Conservation (phyloP, 2,888 invertebrate genomes). For the Dysmachus trigonus region DNA sequence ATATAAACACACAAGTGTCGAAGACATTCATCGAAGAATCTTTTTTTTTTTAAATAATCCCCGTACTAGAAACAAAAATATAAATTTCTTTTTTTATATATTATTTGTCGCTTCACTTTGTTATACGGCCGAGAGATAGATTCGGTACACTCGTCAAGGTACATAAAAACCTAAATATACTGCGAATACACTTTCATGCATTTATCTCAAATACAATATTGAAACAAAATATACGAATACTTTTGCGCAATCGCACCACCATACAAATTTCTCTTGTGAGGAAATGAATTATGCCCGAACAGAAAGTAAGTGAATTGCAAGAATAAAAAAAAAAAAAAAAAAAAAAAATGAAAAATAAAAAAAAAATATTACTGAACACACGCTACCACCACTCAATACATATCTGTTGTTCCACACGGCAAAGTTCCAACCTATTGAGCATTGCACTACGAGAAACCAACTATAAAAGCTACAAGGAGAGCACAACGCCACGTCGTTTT, state of each 20-base stretch:
- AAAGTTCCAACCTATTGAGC: conserved; percentile 14
- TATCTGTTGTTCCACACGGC: conserved; percentile 34
- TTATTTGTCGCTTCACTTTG: background rate
- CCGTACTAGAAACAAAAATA: background rate
- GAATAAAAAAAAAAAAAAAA: background rate
- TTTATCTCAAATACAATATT: conserved; percentile 1
- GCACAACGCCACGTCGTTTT: conserved; percentile 31
- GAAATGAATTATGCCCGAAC: conserved; percentile 37
- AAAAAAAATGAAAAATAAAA: background rate
- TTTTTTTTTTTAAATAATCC: background rate
- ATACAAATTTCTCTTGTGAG: conserved; percentile 1
- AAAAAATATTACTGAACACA: conserved; percentile 6
- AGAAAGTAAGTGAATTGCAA: conserved; percentile 22
- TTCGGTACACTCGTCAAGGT: background rate
- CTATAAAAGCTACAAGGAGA: conserved; percentile 26
- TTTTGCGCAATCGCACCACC: conserved; percentile 40
- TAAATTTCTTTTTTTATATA: background rate
- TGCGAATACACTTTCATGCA: conserved; percentile 1
- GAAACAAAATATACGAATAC: conserved; percentile 31
- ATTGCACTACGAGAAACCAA: conserved; percentile 34
- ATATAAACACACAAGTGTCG: background rate
- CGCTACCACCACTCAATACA: conserved; percentile 39
- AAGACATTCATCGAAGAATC: background rate
- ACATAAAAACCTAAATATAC: background rate
- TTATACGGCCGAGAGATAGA: background rate